Evolutionary conservation across 1,140 invertebrate species (phyloP), one percentile per base, ranked within the genome.

Genomic region (Atta colombica): DNA sequence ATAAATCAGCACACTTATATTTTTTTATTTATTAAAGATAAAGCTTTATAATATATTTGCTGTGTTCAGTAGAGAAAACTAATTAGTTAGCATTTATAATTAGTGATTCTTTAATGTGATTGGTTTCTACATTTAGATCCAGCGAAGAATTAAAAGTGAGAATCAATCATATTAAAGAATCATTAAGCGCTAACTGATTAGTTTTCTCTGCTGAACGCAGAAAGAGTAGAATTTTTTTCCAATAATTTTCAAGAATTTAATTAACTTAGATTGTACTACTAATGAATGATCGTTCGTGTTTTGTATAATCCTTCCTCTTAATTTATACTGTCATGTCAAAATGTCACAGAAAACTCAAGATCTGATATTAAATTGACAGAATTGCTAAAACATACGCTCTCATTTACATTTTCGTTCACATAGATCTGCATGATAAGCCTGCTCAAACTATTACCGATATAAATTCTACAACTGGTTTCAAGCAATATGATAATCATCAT

Each of bases 181-280:
- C 35, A 39, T 39, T 8, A 39, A 39, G 35, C 35, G 3, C 7
- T 39, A 39, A 39, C 35, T 8, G 35, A 39, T 39, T 39, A 39
- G 35, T 39, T 39, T 39, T 39, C 35, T 39, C 35, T 39, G 35
- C 0, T 39, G 35, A 39, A 39, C 35, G 0, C 7, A 39, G 7
- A n/a, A n/a, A n/a, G n/a, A n/a, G n/a, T 39, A 7, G 0, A 74
- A 72, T 51, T 69, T 35, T 72, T 55, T 18, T 18, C 21, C 5
- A 75, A 58, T 58, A 35, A 75, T 31, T 45, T 25, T 71, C 18
- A 71, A 39, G 10, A 74, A 21, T 74, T 55, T 16, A 49, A 75
- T 75, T n/a, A 35, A 16, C 3, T 39, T 35, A 5, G 14, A 51
- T 21, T 21, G 2, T 21, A 21, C 12, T 45, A 66, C 28, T 53